Conservation (phyloP, 1,140 invertebrate species). For the Pseudomyrmex cubaensis region DNA sequence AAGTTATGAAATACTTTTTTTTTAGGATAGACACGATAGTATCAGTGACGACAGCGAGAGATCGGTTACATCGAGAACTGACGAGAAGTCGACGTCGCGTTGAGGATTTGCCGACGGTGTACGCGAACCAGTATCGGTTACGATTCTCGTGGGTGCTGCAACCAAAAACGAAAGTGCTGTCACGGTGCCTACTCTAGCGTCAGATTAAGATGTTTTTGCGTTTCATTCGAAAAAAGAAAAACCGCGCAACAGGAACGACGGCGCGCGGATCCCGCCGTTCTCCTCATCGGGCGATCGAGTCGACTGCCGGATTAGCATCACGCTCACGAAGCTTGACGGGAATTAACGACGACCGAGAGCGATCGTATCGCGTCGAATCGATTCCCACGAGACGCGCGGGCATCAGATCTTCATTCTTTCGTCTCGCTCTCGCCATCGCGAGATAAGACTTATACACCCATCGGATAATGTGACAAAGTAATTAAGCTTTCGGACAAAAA, state of each 20-base stretch:
- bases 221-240: conserved; percentile 41
- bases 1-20: neutral
- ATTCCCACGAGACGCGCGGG: conserved; percentile 53
- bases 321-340: conserved; percentile 64
- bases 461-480: conserved; percentile 45
- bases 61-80: conserved; percentile 53
- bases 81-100: conserved; percentile 35
- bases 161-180: conserved; percentile 35
- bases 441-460: conserved; percentile 35
- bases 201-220: conserved; percentile 73
- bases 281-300: conserved; percentile 60
- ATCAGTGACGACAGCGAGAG: neutral
- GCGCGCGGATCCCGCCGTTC: conserved; percentile 53
- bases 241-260: neutral
- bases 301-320: conserved; percentile 75
- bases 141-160: conserved; percentile 48
- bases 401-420: conserved; percentile 45
- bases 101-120: conserved; percentile 57
- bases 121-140: conserved; percentile 29
- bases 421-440: conserved; percentile 14
- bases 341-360: conserved; percentile 68
- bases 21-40: neutral
- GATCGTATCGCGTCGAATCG: conserved; percentile 67
- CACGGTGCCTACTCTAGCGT: conserved; percentile 59
- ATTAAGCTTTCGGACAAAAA: conserved; percentile 39